phyloP scores from a whole-genome alignment of 2,113 vertebrate genomes.

The Microtus ochrogaster region DNA sequence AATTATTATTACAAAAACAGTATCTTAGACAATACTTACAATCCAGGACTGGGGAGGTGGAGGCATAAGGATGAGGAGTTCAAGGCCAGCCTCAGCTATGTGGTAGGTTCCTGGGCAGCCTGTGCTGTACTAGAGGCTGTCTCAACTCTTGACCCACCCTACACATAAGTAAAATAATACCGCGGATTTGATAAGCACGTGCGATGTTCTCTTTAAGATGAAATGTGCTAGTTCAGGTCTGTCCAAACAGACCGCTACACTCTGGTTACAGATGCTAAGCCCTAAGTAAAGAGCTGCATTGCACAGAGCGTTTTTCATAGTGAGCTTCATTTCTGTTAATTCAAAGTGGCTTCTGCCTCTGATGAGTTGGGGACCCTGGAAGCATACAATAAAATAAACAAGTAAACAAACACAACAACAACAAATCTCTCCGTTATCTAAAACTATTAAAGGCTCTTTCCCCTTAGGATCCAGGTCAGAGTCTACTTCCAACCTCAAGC shows the following conservation, averaged over 20 bases:
- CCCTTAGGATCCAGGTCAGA: neutral
- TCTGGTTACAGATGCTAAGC: neutral
- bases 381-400: neutral
- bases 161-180: neutral
- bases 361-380: neutral
- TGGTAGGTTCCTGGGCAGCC: neutral
- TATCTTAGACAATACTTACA: neutral
- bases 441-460: neutral
- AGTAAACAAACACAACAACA: neutral
- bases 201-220: neutral
- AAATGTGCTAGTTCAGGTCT: neutral
- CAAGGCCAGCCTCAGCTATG: neutral
- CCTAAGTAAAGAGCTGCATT: neutral
- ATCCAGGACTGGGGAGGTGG: neutral
- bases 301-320: neutral
- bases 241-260: neutral
- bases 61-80: neutral
- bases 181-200: neutral
- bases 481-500: neutral
- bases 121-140: neutral
- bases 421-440: neutral
- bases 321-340: conserved; percentile 29
- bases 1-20: neutral
- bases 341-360: neutral
- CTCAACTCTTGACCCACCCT: no score